phyloP scores from a whole-genome alignment of 2,113 vertebrate genomes.

The Amphiprion percula region DNA sequence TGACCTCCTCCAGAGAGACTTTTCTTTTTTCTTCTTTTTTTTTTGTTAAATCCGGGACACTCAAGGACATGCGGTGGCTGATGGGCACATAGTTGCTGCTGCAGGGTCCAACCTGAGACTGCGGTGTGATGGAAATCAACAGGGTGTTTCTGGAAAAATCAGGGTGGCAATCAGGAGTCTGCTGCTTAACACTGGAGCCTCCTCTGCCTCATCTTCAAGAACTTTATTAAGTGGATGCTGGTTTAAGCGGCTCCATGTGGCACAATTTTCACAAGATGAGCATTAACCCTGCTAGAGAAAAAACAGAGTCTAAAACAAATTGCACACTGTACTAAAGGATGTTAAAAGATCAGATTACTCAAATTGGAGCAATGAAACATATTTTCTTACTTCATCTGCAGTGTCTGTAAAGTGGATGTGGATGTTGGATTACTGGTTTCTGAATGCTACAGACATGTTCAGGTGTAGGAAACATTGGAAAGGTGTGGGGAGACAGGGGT shows the following conservation, averaged over 20 bases:
- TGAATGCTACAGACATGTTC: neutral
- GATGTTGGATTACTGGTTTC: neutral
- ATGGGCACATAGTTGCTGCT: conserved; percentile 29
- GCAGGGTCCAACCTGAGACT: conserved; percentile 36
- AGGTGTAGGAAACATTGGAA: neutral
- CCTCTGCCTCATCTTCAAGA: conserved; percentile 12
- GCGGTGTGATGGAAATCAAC: conserved; percentile 36
- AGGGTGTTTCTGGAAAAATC: conserved; percentile 44
- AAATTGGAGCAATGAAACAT: neutral
- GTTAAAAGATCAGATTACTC: neutral
- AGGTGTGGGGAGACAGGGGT: neutral
- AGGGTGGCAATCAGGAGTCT: conserved; percentile 13
- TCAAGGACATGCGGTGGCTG: conserved; percentile 58
- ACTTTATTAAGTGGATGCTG: neutral
- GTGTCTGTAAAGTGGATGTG: neutral
- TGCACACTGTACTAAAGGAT: neutral
- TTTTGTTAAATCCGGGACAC: conserved; percentile 27
- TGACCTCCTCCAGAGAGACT: conserved; percentile 28
- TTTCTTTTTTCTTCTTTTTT: conserved; percentile 10
- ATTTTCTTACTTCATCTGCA: neutral
- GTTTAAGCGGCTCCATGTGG: neutral
- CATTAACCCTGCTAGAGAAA: neutral
- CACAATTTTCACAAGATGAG: neutral
- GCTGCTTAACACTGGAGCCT: conserved; percentile 2
- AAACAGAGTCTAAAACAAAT: neutral